These are phyloP conservation scores for Cichladusa arquata DNA, from an alignment of 2,113 vertebrate genomes.

Conservation along the genomic window DNA sequence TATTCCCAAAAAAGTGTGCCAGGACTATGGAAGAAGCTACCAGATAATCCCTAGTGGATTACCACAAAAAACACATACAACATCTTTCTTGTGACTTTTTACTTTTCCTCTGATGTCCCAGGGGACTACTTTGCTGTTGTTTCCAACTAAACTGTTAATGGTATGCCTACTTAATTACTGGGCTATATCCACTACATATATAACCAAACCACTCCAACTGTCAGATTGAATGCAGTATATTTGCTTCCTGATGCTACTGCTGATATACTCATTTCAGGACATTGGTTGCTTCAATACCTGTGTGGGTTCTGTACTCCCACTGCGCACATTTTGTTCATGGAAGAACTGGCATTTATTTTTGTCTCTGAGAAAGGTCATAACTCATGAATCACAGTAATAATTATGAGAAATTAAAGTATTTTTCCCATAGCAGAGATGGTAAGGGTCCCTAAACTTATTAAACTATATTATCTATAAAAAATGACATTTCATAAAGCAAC, in stretches of 20 bases:
- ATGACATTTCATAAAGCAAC: background rate
- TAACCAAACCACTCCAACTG: background rate
- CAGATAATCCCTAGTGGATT: background rate
- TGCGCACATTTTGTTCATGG: background rate
- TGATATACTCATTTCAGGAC: background rate
- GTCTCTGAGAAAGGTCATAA: background rate
- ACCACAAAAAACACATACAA: accelerated
- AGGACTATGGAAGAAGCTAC: background rate
- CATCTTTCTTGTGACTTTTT: background rate
- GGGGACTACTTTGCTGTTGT: background rate
- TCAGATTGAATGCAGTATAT: background rate
- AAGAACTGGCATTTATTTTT: slow-evolving; percentile 4
- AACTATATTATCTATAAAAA: background rate
- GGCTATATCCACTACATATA: background rate
- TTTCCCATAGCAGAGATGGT: background rate
- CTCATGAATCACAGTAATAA: background rate
- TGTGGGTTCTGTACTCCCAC: background rate
- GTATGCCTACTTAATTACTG: background rate
- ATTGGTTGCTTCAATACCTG: background rate
- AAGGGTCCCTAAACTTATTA: background rate
- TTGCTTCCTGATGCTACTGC: background rate
- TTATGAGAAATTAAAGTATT: slow-evolving; percentile 21
- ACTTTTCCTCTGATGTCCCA: background rate
- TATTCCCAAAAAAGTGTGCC: background rate
- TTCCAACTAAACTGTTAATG: background rate